Evolutionary conservation across 2,113 vertebrate genomes (phyloP).

Genomic region (Poeciliopsis retropinna): DNA sequence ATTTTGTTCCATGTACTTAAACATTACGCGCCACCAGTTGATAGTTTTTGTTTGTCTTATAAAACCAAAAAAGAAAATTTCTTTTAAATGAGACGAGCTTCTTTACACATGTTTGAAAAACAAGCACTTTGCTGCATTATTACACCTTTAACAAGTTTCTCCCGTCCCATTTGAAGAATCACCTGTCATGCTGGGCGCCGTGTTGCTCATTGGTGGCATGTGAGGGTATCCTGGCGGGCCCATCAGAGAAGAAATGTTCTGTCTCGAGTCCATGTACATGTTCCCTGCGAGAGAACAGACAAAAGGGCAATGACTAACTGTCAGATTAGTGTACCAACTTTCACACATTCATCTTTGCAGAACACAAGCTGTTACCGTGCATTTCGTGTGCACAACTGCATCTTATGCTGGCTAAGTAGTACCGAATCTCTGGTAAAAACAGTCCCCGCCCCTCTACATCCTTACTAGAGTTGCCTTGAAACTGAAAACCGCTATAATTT

Average conservation of each 20-base stretch:
- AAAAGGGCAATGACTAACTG: constrained; percentile 57
- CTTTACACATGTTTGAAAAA: neutral
- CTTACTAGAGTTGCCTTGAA: constrained; percentile 14
- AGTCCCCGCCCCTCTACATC: neutral
- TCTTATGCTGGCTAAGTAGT: constrained; percentile 28
- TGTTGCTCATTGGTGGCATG: constrained; percentile 83
- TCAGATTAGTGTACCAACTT: constrained; percentile 39
- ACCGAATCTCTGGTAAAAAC: constrained; percentile 29
- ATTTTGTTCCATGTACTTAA: neutral
- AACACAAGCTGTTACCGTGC: constrained; percentile 19
- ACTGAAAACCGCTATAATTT: constrained; percentile 29
- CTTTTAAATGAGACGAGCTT: neutral
- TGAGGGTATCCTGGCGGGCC: constrained; percentile 86
- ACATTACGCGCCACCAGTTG: neutral
- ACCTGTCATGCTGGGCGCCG: constrained; percentile 83
- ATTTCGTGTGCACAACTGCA: constrained; percentile 11
- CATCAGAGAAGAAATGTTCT: constrained; percentile 87
- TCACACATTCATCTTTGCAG: constrained; percentile 41
- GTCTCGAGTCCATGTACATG: constrained; percentile 88
- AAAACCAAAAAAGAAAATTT: neutral
- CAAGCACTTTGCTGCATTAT: neutral
- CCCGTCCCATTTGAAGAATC: constrained; percentile 48
- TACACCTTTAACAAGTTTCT: constrained; percentile 1
- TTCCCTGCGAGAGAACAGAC: constrained; percentile 78
- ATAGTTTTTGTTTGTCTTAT: neutral